Evolutionary conservation across 2,797 vertebrate species (phyloP), one percentile per base, ranked within the genome.

Genomic region (Poecilia picta): DNA sequence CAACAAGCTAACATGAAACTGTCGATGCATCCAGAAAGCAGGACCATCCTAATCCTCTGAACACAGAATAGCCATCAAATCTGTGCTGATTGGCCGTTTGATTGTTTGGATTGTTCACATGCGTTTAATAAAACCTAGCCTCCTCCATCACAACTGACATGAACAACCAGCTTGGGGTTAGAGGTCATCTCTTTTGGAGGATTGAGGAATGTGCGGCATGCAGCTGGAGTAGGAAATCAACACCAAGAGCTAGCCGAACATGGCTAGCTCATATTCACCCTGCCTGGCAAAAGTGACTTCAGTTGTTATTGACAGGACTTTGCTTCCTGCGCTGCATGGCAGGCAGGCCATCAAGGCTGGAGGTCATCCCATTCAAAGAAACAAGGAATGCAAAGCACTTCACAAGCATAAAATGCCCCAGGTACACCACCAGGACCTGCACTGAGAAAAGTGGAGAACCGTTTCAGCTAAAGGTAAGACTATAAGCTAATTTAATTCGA

Each of bases 281-380:
- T 82, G 83, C 76, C 81, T 53, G 81, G 78, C 71, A 70, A 90
- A 81, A 79, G 80, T 79, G 85, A 73, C 83, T 75, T 77, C 84
- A 87, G 83, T 82, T 88, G 88, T 88, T 87, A 71, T 68, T 81
- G 89, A 83, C 83, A 73, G 89, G 79, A 88, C 86, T 89, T 83
- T 2, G 77, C 88, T 93, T 93, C 84, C 88, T 92, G 87, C 81
- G 72, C 81, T 76, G 79, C 85, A 91, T 78, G 88, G 83, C 83
- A 91, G 85, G 83, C 92, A 86, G 87, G 75, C 81, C 90, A 87
- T 82, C 90, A 86, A 86, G 89, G 91, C 89, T 90, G 84, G 89
- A 89, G 91, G 94, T 93, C 91, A 91, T 64, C 88, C 85, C 87
- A 81, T 91, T 95, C 85, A 92, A 91, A 90, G 87, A 72, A 81